These are phyloP conservation scores for Lamproptera curius DNA, from an alignment of 2,888 invertebrate species.

Conservation along the genomic window DNA sequence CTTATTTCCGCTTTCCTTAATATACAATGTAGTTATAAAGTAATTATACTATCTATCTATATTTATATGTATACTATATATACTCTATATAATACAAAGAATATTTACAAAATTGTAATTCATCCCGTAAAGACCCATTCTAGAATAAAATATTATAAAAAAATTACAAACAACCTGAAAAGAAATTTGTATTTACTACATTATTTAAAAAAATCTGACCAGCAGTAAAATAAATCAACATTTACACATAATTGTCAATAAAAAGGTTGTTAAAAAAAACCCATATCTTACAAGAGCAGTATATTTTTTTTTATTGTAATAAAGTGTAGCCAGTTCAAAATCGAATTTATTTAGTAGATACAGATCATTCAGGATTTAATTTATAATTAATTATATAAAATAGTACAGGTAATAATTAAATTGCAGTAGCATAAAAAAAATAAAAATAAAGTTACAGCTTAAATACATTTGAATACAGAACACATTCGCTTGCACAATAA, in stretches of 20 bases:
- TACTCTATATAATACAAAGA: slow-evolving; percentile 73
- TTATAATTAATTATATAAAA: slow-evolving; percentile 27
- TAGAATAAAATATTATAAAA: slow-evolving; percentile 35
- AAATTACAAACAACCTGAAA: slow-evolving; percentile 15
- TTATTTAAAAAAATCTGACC: slow-evolving; percentile 12
- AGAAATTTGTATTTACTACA: slow-evolving; percentile 6
- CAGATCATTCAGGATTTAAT: slow-evolving; percentile 23
- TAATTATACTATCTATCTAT: slow-evolving; percentile 74
- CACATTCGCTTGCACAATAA: slow-evolving; percentile 39
- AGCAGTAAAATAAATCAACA: slow-evolving; percentile 10
- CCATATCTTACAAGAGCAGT: no score
- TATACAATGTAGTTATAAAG: slow-evolving; percentile 72
- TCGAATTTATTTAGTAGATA: no score
- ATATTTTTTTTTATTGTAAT: no score
- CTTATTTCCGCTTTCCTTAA: slow-evolving; percentile 71
- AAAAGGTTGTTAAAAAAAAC: no score
- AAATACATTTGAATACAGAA: slow-evolving; percentile 44
- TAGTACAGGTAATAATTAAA: slow-evolving; percentile 32
- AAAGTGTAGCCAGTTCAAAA: no score
- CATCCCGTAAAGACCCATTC: slow-evolving; percentile 70
- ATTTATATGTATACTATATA: slow-evolving; percentile 68
- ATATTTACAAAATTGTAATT: slow-evolving; percentile 64
- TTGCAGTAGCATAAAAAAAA: slow-evolving; percentile 36
- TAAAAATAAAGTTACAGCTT: slow-evolving; percentile 35
- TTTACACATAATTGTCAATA: slow-evolving; percentile 17